phyloP scores from a whole-genome alignment of 2,888 invertebrate species.

The Sarcophaga rosellei region DNA sequence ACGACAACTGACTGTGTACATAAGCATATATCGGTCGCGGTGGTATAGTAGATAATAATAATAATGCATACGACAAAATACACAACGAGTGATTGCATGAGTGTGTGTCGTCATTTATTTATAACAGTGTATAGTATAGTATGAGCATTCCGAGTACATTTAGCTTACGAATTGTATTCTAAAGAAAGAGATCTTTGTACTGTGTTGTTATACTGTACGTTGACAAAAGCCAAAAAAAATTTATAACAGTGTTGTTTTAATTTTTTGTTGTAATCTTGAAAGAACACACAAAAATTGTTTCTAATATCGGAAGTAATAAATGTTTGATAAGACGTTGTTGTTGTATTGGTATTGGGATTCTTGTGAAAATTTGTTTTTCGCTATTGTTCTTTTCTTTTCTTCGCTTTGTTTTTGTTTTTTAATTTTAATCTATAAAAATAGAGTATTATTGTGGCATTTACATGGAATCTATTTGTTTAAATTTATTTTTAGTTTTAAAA shows the following conservation, averaged over 20 bases:
- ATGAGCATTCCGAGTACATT: too few species aligned
- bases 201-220: not conserved
- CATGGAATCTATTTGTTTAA: not conserved
- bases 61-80: not conserved
- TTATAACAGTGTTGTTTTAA: not conserved
- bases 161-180: conserved; percentile 16
- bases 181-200: not conserved
- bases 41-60: too few species aligned
- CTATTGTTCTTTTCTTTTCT: not conserved
- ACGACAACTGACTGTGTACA: too few species aligned
- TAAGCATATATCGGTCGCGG: too few species aligned
- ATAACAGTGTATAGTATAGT: too few species aligned
- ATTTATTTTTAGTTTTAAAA: not conserved
- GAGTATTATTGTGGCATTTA: not conserved
- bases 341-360: not conserved
- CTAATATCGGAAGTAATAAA: not conserved
- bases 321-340: not conserved
- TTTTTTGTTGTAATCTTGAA: not conserved
- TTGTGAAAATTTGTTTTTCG: not conserved
- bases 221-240: not conserved
- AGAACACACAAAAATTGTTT: not conserved
- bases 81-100: too few species aligned
- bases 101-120: too few species aligned
- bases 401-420: not conserved
- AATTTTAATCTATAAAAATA: too few species aligned